Percentiles rank a stretch among this genome's conserved stretches.
phyloP scores from a whole-genome alignment of 2,888 invertebrate genomes.

The Caradrina kadenii region DNA sequence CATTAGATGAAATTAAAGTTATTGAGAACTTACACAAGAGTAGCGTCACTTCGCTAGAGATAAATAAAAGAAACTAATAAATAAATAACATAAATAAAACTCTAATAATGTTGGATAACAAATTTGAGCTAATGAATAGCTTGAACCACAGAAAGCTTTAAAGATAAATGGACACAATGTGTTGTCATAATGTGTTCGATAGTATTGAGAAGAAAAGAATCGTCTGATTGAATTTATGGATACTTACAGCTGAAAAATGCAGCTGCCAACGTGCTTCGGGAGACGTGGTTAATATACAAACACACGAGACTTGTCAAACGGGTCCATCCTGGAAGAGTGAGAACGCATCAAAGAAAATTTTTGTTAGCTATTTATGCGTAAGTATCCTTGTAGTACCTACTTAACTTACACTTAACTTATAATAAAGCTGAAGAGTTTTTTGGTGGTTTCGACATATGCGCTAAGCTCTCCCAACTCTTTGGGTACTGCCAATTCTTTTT shows the following conservation, averaged over 20 bases:
- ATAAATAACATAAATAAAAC: conserved; percentile 20
- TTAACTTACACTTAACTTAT: background rate
- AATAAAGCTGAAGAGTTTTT: no score
- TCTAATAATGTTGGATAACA: conserved; percentile 16
- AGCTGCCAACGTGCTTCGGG: conserved; percentile 99
- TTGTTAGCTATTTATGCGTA: conserved; percentile 99
- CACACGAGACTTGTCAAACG: conserved; percentile 99
- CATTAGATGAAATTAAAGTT: conserved; percentile 40
- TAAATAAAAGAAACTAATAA: conserved; percentile 36
- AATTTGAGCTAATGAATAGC: conserved; percentile 42
- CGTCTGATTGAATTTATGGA: conserved; percentile 51
- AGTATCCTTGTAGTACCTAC: conserved; percentile 81
- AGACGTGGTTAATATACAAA: conserved; percentile 99
- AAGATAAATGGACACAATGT: conserved; percentile 58
- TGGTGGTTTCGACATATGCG: no score
- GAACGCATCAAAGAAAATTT: conserved; percentile 99
- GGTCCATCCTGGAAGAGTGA: conserved; percentile 98
- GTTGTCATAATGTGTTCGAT: conserved; percentile 52
- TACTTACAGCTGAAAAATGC: conserved; percentile 98
- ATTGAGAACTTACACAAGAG: conserved; percentile 44
- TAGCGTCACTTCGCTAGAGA: conserved; percentile 59
- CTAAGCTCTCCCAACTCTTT: no score
- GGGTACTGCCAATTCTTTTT: no score
- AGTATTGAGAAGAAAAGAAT: conserved; percentile 22
- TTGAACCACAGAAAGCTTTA: conserved; percentile 59